Evolutionary conservation across 2,888 invertebrate species (phyloP), one percentile per base, ranked within the genome.

Genomic region (Stenoptilia bipunctidactyla): DNA sequence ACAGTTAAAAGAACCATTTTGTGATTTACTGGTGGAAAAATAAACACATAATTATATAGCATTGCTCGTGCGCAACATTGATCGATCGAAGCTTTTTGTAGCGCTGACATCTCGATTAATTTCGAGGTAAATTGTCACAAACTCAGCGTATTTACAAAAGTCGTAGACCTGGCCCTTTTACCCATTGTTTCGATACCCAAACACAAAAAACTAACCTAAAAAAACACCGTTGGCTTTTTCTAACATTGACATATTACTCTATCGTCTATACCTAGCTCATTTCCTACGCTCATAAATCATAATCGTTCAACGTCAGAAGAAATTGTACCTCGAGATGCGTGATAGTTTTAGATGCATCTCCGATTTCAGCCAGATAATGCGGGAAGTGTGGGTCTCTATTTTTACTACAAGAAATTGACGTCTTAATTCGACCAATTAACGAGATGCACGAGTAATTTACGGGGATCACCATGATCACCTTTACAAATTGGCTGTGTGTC

Each of bases 71-170:
- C 72, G 64, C 54, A 65, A 44, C 54, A 45, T 60, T 80, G 80
- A 83, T 77, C 69, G 74, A 83, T 83, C 71, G 74, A 61, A 63
- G 72, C 74, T 82, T 82, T 82, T 82, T 82, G 77, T 80, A 61
- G 62, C 61, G 66, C 49, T 76, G 83, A 83, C 83, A 56, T 75
- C 76, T 82, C 72, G 70, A 83, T 83, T 70, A 66, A 77, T 79
- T 71, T 61, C 58, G 56, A 56, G 61, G 75, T 77, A 79, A 80
- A 80, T 82, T 83, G 76, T 72, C 69, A 62, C 63, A 56, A 47
- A 54, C 51, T 49, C 46, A 50, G 50, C 49, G 51, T 52, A 64
- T 25, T 39, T 39, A 40, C 40, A 57, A 63, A 64, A 52, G 77
- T 79, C 73, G 61, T 74, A 74, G 67, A 53, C 55, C 53, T 59